Evolutionary conservation across 2,113 vertebrate genomes (phyloP).

Genomic region (Vicugna pacos): DNA sequence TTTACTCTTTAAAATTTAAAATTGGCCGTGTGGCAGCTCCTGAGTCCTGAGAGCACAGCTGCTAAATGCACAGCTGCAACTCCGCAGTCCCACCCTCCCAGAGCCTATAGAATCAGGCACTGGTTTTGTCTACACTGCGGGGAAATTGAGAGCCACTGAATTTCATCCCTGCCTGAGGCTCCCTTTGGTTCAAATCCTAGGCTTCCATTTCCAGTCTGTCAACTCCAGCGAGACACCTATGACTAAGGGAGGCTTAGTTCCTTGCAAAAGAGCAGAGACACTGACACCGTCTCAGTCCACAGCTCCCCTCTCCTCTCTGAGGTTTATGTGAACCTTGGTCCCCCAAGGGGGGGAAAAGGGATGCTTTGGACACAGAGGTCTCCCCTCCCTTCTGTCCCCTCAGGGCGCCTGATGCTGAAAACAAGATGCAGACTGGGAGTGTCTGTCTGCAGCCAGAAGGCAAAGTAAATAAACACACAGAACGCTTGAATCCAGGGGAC

Average conservation of each 20-base stretch:
- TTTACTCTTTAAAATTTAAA: not conserved
- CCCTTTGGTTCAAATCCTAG: not conserved
- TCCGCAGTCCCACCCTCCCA: not conserved
- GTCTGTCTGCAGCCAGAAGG: not conserved
- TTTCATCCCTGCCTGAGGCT: not conserved
- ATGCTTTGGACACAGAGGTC: not conserved
- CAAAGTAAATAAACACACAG: not conserved
- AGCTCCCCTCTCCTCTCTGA: not conserved
- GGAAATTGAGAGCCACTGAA: not conserved
- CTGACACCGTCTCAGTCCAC: not conserved
- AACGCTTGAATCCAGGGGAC: not conserved
- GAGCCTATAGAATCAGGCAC: not conserved
- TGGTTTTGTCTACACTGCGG: not conserved
- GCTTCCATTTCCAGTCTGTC: not conserved
- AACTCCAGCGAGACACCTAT: not conserved
- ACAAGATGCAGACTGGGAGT: not conserved
- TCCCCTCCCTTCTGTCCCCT: not conserved
- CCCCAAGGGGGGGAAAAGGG: not conserved
- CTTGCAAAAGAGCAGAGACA: not conserved
- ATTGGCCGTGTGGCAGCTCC: not conserved
- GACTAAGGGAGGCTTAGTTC: not conserved
- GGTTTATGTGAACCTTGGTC: not conserved
- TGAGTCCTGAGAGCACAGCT: not conserved
- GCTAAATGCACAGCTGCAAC: too few species aligned
- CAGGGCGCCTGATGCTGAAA: not conserved